Conservation (phyloP, 2,113 vertebrate genomes). For the Antigone vipio region DNA sequence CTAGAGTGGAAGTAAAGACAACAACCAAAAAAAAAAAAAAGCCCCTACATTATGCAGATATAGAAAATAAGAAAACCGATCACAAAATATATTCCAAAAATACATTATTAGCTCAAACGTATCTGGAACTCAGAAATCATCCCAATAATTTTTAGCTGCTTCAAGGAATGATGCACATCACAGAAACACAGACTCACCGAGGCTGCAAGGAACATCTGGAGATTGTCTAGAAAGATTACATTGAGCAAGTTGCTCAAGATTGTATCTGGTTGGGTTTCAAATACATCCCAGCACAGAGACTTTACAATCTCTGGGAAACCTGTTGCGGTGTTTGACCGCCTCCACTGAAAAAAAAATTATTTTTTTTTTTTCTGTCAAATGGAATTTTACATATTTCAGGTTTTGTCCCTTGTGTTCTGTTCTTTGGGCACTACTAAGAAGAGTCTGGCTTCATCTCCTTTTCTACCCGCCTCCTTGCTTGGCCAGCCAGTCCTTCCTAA, state of each 20-base stretch:
- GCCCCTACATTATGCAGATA: neutral
- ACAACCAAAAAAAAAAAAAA: neutral
- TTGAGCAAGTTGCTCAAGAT: neutral
- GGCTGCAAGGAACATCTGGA: neutral
- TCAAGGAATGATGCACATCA: neutral
- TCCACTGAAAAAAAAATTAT: no score
- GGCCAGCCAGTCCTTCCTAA: neutral
- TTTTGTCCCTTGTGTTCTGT: neutral
- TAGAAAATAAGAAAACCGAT: neutral
- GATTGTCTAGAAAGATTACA: neutral
- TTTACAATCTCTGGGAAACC: neutral
- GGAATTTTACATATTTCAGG: neutral
- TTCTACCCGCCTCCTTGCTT: neutral
- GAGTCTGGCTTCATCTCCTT: neutral
- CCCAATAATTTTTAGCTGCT: neutral
- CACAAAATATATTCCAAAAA: neutral
- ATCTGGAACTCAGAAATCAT: neutral
- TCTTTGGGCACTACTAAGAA: neutral
- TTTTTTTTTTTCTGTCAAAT: neutral
- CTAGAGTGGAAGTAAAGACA: neutral
- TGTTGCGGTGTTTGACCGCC: neutral
- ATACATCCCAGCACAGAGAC: neutral
- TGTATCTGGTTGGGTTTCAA: neutral
- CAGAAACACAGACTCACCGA: neutral
- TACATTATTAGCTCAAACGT: rapidly evolving